Base-by-base conservation (phyloP, 92 coral and sea anemone genomes). In the Phenganax stokvisi region DNA sequence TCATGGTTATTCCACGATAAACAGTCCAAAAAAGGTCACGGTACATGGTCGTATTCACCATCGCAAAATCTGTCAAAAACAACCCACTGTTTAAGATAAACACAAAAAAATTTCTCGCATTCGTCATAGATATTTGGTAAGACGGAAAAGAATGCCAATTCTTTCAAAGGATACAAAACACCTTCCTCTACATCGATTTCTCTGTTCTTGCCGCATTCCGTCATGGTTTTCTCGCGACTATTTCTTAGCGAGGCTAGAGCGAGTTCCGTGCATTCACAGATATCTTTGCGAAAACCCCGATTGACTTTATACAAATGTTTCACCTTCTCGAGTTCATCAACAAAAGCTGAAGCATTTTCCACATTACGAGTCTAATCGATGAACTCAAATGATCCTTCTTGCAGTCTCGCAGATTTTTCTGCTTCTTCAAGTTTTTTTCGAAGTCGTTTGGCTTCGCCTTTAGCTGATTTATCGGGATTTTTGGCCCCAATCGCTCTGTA, bases 1-100 rank as follows among this genome's bases (percentile, higher is more conserved):
- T 71, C 1, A 44, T 8, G 3, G 25, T 56, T 81, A 89, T 28
- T 83, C 77, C 16, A 56, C 74, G 51, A 88, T 87, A 47, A 88
- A 82, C 56, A 85, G 88, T 2, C 97, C 93, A 54, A 88, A 76
- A 71, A 85, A 31, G 93, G 85, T 70, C 83, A 83, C 6, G 28
- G 81, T 59, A 85, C 62, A 17, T 84, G 81, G 63, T 92, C 93
- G 54, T 90, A 92, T 63, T 27, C 69, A 28, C 97, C 97, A 27
- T 72, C 87, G 55, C 86, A 84, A 74, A 68, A 88, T 60, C 84
- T 92, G 80, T 92, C 93, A 57, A 92, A 54, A 17, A 92, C 87
- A 27, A 89, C 92, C 92, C 91, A 88, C 0, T 87, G 25, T 58
- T 93, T 92, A 57, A 90, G 93, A 85, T 90, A 92, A 56, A 92